Conservation (phyloP, 2,888 invertebrate genomes). For the Sinotaia quadrata region DNA sequence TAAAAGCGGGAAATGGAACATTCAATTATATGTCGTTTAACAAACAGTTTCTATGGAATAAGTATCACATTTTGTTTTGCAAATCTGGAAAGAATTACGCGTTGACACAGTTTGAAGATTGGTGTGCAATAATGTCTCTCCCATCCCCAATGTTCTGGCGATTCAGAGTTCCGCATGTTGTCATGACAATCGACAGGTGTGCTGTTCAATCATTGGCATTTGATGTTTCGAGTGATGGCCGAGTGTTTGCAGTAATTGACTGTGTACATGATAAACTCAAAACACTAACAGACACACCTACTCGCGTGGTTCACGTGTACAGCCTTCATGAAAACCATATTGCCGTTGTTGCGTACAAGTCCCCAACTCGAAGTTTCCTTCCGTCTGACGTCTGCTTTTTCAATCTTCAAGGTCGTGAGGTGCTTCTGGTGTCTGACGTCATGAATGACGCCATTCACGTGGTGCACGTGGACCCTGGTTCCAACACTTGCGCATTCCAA, state of each 20-base stretch:
- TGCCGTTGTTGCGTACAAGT: not conserved
- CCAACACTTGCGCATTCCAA: not conserved
- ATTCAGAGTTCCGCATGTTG: not conserved
- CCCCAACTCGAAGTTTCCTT: not conserved
- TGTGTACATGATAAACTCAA: not conserved
- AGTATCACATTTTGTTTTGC: not conserved
- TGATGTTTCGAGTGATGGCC: not conserved
- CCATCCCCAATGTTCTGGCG: not conserved
- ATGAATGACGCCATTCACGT: constrained; percentile 1
- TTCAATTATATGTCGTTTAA: not conserved
- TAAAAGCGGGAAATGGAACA: not conserved
- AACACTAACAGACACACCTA: not conserved
- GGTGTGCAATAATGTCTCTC: not conserved
- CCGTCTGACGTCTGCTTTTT: constrained; percentile 22
- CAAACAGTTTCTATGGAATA: not conserved
- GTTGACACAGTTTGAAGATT: too few species aligned
- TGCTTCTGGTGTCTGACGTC: constrained; percentile 14
- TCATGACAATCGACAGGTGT: too few species aligned
- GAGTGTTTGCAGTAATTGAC: not conserved
- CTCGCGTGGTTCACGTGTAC: not conserved
- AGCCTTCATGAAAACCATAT: not conserved
- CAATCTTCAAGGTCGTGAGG: not conserved
- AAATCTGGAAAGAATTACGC: not conserved
- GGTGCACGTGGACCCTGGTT: not conserved
- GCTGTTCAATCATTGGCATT: not conserved